Conservation (phyloP, 2,113 vertebrate genomes). For the Theristicus caerulescens region DNA sequence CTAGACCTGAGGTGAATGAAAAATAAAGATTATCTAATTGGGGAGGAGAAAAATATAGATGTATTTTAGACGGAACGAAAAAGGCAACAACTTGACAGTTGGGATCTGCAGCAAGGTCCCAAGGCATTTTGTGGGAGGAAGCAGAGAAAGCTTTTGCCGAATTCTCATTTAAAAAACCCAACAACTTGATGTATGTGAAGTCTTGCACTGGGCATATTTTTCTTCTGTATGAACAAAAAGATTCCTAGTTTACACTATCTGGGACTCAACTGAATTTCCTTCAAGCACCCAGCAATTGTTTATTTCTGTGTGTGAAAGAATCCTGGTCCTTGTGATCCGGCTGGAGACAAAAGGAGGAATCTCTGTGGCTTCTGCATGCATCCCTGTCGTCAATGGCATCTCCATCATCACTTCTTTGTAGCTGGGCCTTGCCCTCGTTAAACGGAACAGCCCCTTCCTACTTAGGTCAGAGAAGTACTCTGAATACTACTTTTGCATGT, state of each 20-base stretch:
- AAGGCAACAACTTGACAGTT: not conserved
- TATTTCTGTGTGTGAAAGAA: not conserved
- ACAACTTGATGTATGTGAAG: not conserved
- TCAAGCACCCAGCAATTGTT: not conserved
- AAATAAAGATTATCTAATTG: conserved; percentile 58
- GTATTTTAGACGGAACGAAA: not conserved
- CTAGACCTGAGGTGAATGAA: conserved; percentile 38
- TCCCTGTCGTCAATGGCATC: conserved; percentile 30
- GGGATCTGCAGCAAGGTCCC: not conserved
- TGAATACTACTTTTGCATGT: not conserved
- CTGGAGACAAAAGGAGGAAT: conserved; percentile 48
- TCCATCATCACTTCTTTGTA: conserved; percentile 33
- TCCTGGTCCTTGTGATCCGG: not conserved
- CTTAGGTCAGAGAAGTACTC: not conserved
- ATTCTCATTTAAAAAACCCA: not conserved
- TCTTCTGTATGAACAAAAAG: not conserved
- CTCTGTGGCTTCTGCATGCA: conserved; percentile 22
- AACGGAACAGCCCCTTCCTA: conserved; percentile 27
- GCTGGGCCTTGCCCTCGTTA: not conserved
- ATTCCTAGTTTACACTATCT: not conserved
- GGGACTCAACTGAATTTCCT: not conserved
- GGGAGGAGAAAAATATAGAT: not conserved
- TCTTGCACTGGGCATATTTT: not conserved
- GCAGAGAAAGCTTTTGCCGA: not conserved
- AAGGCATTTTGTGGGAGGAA: not conserved